These are phyloP conservation scores for Dendropsophus ebraccatus DNA, from an alignment of 2,113 vertebrate species.

Conservation along the genomic window DNA sequence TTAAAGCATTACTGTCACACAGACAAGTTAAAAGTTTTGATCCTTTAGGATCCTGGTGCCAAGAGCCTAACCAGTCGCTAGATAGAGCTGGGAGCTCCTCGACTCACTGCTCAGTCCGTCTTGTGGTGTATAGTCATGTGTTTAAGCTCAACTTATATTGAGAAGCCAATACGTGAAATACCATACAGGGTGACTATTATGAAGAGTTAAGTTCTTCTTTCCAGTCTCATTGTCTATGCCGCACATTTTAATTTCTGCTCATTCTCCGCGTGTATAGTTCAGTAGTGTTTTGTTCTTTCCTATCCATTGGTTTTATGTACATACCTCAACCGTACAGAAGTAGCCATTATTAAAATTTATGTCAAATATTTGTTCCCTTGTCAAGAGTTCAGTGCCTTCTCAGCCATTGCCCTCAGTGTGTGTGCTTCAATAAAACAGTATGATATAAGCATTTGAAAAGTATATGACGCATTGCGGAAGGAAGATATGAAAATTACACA, in stretches of 20 bases:
- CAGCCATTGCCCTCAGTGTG: not conserved
- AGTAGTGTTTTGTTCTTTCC: conserved; percentile 20
- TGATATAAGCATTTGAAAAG: conserved; percentile 1
- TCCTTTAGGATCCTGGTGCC: too few relatives aligned
- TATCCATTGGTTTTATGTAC: conserved; percentile 2
- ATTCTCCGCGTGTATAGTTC: not conserved
- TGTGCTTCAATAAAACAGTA: conserved; percentile 8
- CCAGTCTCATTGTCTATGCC: not conserved
- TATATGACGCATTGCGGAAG: conserved; percentile 24
- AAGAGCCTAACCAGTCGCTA: too few relatives aligned
- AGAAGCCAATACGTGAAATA: not conserved
- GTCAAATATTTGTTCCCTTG: conserved; percentile 15
- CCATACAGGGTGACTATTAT: not conserved
- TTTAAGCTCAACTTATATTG: not conserved
- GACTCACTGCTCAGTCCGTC: too few relatives aligned
- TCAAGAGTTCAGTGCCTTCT: not conserved
- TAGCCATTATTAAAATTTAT: conserved; percentile 32
- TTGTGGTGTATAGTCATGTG: not conserved
- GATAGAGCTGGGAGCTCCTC: too few relatives aligned
- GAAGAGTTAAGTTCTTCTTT: not conserved
- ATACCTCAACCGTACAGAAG: conserved; percentile 10
- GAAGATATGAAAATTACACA: not conserved
- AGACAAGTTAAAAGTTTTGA: too few relatives aligned
- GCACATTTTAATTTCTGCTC: not conserved
- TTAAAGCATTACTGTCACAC: too few relatives aligned